Base-by-base conservation (phyloP, 2,797 vertebrate genomes). In the Brachyalestes nurse region DNA sequence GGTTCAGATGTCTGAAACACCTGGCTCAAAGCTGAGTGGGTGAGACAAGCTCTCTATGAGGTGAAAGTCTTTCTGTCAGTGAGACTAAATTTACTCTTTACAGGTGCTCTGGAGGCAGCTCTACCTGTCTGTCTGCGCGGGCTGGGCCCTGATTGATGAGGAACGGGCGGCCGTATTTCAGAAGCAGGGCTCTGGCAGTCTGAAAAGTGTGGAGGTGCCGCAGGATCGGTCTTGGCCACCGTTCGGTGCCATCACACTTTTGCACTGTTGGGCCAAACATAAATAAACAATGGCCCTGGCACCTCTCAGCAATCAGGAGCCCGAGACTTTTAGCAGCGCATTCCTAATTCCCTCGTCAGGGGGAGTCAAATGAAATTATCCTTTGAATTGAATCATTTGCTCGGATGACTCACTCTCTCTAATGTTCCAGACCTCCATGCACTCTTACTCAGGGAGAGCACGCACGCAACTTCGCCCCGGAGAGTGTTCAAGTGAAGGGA, bases 31-130 rank as follows among this genome's bases (percentile, higher is more conserved):
- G 58, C 79, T 81, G 75, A 72, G 65, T 60, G 72, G 58, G 47
- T 81, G 66, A 78, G 65, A 83, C 69, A 53, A 79, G 75, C 66
- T 73, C 45, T 78, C 72, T 67, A 76, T 58, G 65, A 79, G 78
- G 80, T 83, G 69, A 83, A 80, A 87, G 65, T 72, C 82, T 71
- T 65, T 76, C 74, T 85, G 84, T 86, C 88, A 87, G 73, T 71
- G 60, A 45, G 69, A 57, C 75, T 75, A 78, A 80, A 85, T 86
- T 90, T 85, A 87, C 84, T 88, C 75, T 62, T 74, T 79, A 85
- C 85, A 88, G 83, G 87, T 88, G 87, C 72, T 81, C 66, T 84
- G 72, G 77, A 83, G 69, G 83, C 77, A 75, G 77, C 79, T 83
- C 70, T 77, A 83, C 81, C 80, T 83, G 74, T 81, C 85, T 71